Percentiles rank a stretch among this genome's conserved stretches.
Evolutionary conservation across 2,797 vertebrate genomes (phyloP).

Genomic region (Schizothorax lantsangensis): DNA sequence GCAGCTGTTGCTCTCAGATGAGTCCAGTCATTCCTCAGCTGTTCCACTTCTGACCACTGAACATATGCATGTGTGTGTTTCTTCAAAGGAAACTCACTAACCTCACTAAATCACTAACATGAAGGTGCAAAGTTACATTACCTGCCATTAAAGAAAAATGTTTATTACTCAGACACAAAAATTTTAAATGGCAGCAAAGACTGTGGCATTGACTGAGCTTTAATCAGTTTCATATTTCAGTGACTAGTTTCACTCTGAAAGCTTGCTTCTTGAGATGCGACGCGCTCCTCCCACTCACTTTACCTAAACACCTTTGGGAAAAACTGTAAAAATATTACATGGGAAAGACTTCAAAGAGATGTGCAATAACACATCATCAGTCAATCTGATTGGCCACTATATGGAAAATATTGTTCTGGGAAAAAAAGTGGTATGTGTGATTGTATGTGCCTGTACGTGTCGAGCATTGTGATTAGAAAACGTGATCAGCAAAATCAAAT

Average conservation of each 20-base stretch:
- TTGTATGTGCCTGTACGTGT: constrained; percentile 6
- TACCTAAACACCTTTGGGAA: constrained; percentile 28
- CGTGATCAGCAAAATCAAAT: background rate
- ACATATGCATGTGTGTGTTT: constrained; percentile 9
- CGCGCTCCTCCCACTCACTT: background rate
- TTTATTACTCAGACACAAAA: background rate
- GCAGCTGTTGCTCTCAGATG: constrained; percentile 51
- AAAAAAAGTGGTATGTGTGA: background rate
- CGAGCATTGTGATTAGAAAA: background rate
- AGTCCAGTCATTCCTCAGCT: constrained; percentile 51
- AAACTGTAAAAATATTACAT: constrained; percentile 21
- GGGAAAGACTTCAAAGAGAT: constrained; percentile 23
- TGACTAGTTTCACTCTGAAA: constrained; percentile 4
- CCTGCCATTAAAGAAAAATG: background rate
- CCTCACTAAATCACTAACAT: constrained; percentile 1
- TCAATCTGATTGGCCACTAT: constrained; percentile 7
- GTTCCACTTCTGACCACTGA: constrained; percentile 33
- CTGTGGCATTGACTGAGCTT: background rate
- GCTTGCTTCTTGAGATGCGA: background rate
- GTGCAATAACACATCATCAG: background rate
- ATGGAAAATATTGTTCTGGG: background rate
- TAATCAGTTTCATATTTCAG: background rate
- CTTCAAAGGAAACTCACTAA: constrained; percentile 41
- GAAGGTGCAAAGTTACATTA: constrained; percentile 30
- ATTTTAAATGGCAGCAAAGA: background rate